phyloP scores from a whole-genome alignment of 2,113 vertebrate species.

The Tamias sibiricus region DNA sequence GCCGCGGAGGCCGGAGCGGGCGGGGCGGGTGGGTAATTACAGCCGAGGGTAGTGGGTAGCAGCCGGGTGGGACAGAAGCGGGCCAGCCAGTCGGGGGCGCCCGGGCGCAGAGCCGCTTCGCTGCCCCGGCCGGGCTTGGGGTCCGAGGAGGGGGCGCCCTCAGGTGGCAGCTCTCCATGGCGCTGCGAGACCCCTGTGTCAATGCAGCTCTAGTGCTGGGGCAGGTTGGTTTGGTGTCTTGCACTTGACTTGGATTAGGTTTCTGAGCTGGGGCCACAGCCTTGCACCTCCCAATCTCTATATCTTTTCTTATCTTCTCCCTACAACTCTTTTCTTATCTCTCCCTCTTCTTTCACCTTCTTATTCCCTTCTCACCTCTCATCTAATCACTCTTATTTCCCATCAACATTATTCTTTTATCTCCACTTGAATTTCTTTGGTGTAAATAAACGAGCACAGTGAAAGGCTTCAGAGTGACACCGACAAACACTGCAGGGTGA shows the following conservation, averaged over 20 bases:
- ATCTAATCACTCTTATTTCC: neutral
- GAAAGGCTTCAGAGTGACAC: neutral
- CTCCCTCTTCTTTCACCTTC: slow-evolving; percentile 39
- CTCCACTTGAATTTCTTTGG: slow-evolving; percentile 21
- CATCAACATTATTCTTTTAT: neutral
- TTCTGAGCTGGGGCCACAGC: slow-evolving; percentile 39
- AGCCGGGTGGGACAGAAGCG: neutral
- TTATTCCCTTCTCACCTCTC: neutral
- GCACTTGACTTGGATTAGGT: slow-evolving; percentile 37
- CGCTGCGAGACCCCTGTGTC: neutral
- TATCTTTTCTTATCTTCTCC: slow-evolving; percentile 56
- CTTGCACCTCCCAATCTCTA: slow-evolving; percentile 12
- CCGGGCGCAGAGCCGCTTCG: neutral
- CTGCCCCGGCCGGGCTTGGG: neutral
- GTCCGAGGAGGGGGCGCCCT: neutral
- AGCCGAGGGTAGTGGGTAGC: neutral
- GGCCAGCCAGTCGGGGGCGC: neutral
- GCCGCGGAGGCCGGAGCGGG: neutral
- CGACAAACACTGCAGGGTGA: neutral
- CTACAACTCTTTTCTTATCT: slow-evolving; percentile 33
- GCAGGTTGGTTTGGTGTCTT: neutral
- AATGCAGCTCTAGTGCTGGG: neutral
- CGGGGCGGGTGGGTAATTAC: neutral
- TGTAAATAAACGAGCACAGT: slow-evolving; percentile 12
- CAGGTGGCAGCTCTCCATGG: neutral